phyloP scores from a whole-genome alignment of 2,113 vertebrate species.

The Nothocercus julius region DNA sequence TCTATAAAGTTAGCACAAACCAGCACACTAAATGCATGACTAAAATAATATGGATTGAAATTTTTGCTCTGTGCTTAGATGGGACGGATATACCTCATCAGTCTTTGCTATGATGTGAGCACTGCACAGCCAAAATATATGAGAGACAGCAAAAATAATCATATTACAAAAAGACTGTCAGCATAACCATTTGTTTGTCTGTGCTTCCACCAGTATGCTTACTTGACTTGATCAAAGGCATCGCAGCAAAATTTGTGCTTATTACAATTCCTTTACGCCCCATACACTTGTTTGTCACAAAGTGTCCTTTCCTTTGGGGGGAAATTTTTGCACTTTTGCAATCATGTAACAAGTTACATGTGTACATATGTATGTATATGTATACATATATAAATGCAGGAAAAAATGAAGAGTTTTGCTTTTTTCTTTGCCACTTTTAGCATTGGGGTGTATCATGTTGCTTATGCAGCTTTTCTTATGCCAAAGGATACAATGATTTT shows the following conservation, averaged over 20 bases:
- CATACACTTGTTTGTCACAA: background rate
- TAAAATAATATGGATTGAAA: background rate
- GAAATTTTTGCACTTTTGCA: background rate
- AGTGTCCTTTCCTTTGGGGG: background rate
- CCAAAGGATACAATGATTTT: background rate
- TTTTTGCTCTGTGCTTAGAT: background rate
- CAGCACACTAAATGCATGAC: background rate
- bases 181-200: background rate
- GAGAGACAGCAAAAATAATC: background rate
- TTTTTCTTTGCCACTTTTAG: background rate
- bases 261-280: background rate
- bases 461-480: background rate
- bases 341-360: background rate
- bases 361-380: background rate
- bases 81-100: background rate
- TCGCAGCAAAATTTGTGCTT: background rate
- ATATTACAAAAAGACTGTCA: background rate
- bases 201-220: background rate
- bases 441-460: accelerated
- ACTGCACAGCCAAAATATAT: background rate
- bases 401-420: background rate
- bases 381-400: accelerated
- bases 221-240: background rate
- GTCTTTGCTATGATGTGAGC: background rate
- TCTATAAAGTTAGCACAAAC: background rate